These are phyloP conservation scores for Enteromius unitaeniatus DNA, from an alignment of 2,797 vertebrate species.

Conservation along the genomic window DNA sequence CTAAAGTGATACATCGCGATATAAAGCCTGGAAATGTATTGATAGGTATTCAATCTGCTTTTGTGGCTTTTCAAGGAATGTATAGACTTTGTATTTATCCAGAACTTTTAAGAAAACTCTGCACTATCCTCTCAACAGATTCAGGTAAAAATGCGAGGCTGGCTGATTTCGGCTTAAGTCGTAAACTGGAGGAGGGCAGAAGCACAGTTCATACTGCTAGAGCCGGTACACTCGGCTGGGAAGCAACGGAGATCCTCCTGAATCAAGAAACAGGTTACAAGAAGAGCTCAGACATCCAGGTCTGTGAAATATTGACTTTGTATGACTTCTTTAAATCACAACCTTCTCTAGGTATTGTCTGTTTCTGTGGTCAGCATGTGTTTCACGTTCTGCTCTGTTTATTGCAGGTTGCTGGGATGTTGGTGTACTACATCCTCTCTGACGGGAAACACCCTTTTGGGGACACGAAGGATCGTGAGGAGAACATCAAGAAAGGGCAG, in stretches of 20 bases:
- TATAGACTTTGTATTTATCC: not conserved
- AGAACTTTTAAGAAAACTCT: not conserved
- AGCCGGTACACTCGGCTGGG: slow-evolving; percentile 50
- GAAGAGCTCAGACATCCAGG: slow-evolving; percentile 54
- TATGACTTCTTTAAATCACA: too few species aligned
- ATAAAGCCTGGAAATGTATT: slow-evolving; percentile 58
- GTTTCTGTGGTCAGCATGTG: not conserved
- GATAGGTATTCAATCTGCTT: slow-evolving; percentile 41
- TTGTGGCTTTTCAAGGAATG: not conserved
- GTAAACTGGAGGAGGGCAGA: slow-evolving; percentile 22
- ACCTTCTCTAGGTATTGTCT: too few species aligned
- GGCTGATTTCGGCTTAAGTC: slow-evolving; percentile 57
- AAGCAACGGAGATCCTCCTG: slow-evolving; percentile 44
- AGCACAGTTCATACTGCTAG: slow-evolving; percentile 2
- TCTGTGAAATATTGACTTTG: not conserved
- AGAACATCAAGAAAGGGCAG: slow-evolving; percentile 13
- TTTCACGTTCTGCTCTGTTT: not conserved
- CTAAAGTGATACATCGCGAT: slow-evolving; percentile 48
- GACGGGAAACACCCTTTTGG: slow-evolving; percentile 43
- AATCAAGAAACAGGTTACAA: slow-evolving; percentile 15
- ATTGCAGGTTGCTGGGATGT: slow-evolving; percentile 50
- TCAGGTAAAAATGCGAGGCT: slow-evolving; percentile 38
- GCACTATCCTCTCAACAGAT: slow-evolving; percentile 32
- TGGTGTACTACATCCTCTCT: slow-evolving; percentile 52
- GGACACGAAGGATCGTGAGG: not conserved